These are phyloP conservation scores for Drosophila meridiana DNA, from an alignment of 2,888 invertebrate genomes.

Conservation along the genomic window DNA sequence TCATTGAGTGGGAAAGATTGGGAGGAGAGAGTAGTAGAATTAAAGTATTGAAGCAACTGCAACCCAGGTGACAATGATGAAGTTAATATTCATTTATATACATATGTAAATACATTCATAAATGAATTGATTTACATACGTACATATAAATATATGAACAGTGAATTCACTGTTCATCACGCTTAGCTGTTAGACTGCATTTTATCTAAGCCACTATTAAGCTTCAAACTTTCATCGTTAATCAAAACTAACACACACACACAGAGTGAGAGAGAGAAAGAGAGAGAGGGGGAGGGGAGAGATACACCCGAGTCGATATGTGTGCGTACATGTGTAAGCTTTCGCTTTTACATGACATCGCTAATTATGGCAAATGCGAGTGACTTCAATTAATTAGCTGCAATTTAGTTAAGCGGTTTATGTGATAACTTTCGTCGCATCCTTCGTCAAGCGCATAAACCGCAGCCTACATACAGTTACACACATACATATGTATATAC, in stretches of 20 bases:
- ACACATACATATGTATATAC: not conserved
- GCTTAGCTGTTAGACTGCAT: slow-evolving; percentile 15
- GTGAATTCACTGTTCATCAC: slow-evolving; percentile 2
- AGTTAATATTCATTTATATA: not conserved
- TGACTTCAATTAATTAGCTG: slow-evolving; percentile 71
- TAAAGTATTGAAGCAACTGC: no score
- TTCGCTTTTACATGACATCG: slow-evolving; percentile 50
- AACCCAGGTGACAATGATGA: not conserved
- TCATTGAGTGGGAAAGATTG: not conserved
- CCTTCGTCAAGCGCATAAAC: slow-evolving; percentile 46
- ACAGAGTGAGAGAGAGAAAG: slow-evolving; percentile 3
- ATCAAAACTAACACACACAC: slow-evolving; percentile 30
- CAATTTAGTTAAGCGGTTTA: slow-evolving; percentile 73
- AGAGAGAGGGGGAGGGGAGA: not conserved
- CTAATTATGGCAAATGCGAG: slow-evolving; percentile 57
- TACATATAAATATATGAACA: not conserved
- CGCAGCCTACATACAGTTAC: slow-evolving; percentile 31
- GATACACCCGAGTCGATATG: not conserved
- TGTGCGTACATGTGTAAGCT: slow-evolving; percentile 31
- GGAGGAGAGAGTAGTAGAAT: not conserved
- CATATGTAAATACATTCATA: not conserved
- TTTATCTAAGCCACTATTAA: slow-evolving; percentile 19
- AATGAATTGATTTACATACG: not conserved
- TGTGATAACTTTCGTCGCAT: slow-evolving; percentile 56
- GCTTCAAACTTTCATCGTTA: slow-evolving; percentile 46